Evolutionary conservation across 2,888 invertebrate genomes (phyloP).

Genomic region (Drosophila anceps): DNA sequence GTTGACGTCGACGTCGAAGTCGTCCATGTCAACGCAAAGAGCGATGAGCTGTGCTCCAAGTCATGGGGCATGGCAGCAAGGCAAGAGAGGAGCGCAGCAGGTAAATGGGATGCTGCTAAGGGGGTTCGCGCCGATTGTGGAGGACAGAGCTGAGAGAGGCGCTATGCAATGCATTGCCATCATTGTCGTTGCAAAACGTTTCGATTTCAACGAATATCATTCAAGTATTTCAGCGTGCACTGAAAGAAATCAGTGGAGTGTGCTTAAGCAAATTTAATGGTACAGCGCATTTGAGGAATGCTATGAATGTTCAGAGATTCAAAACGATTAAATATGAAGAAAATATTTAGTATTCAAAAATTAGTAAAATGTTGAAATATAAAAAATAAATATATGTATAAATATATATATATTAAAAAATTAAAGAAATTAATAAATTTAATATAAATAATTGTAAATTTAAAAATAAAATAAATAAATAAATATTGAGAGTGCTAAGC

Average conservation of each 20-base stretch:
- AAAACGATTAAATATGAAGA: neutral
- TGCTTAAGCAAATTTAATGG: slow-evolving; percentile 10
- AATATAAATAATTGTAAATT: too few relatives aligned
- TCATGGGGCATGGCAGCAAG: neutral
- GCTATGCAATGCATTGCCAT: slow-evolving; percentile 33
- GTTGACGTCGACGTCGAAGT: slow-evolving; percentile 43
- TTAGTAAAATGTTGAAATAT: too few relatives aligned
- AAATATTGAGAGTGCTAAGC: too few relatives aligned
- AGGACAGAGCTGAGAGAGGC: slow-evolving; percentile 6
- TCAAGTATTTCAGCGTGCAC: slow-evolving; percentile 57
- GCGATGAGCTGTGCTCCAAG: slow-evolving; percentile 47
- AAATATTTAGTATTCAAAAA: neutral
- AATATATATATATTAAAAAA: neutral
- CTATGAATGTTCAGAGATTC: neutral
- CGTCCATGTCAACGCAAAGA: slow-evolving; percentile 63
- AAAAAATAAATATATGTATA: neutral
- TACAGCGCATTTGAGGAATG: neutral
- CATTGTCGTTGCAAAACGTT: slow-evolving; percentile 44
- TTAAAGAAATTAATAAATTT: too few relatives aligned
- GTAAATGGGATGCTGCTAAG: neutral
- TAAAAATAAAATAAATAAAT: too few relatives aligned
- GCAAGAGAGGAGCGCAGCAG: neutral
- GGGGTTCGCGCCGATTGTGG: neutral
- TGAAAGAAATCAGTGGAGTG: slow-evolving; percentile 34
- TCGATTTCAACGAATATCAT: slow-evolving; percentile 66